These are phyloP conservation scores for Volucella bombylans DNA, from an alignment of 2,888 invertebrate genomes.

Conservation along the genomic window DNA sequence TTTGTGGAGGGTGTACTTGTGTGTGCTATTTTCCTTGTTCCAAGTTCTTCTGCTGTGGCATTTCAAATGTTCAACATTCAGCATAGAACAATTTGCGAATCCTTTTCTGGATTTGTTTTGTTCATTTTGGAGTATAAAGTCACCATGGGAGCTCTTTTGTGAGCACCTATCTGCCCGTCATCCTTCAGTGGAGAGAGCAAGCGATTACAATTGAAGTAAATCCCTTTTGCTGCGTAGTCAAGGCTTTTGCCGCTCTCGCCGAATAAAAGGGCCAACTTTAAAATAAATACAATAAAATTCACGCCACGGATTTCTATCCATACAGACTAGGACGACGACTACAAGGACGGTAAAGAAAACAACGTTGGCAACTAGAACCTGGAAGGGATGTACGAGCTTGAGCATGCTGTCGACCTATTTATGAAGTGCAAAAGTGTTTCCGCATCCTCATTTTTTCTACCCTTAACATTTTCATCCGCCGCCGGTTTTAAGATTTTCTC, in stretches of 20 bases:
- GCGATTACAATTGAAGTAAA: slow-evolving; percentile 65
- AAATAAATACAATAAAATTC: slow-evolving; percentile 42
- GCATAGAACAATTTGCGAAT: slow-evolving; percentile 61
- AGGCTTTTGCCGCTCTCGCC: slow-evolving; percentile 36
- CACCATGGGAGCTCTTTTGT: slow-evolving; percentile 12
- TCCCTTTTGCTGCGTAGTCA: slow-evolving; percentile 33
- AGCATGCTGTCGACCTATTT: slow-evolving; percentile 62
- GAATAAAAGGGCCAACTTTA: slow-evolving; percentile 51
- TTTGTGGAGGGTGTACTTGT: slow-evolving; percentile 11
- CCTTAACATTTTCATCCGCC: slow-evolving; percentile 17
- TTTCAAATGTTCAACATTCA: slow-evolving; percentile 59
- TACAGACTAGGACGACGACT: slow-evolving; percentile 38
- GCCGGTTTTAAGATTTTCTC: slow-evolving; percentile 6
- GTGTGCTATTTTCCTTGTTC: slow-evolving; percentile 40
- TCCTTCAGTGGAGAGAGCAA: slow-evolving; percentile 11
- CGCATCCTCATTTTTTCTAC: slow-evolving; percentile 10
- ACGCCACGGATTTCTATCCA: slow-evolving; percentile 20
- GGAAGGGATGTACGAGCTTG: slow-evolving; percentile 17
- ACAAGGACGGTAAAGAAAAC: slow-evolving; percentile 12
- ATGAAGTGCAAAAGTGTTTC: slow-evolving; percentile 46
- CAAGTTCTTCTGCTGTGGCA: slow-evolving; percentile 34
- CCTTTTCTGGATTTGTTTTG: slow-evolving; percentile 35
- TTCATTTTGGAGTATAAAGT: slow-evolving; percentile 12
- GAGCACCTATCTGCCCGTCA: slow-evolving; percentile 4
- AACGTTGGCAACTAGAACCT: no score